Conservation (phyloP, 2,888 invertebrate species). For the Conops quadrifasciatus region DNA sequence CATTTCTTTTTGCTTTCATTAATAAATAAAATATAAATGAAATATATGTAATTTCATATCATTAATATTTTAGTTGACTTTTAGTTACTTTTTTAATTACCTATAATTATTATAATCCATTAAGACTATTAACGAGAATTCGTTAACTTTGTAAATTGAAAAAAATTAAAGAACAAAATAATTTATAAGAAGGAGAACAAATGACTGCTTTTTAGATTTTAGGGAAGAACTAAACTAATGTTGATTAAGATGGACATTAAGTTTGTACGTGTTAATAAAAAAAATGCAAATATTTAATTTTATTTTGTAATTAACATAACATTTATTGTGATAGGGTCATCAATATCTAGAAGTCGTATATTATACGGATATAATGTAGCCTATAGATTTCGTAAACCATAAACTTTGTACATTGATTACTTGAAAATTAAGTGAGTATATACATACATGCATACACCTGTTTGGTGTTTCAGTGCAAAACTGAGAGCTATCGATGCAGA, state of each 20-base stretch:
- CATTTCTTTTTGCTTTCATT: too few species aligned
- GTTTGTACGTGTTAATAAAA: neutral
- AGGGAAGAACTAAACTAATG: conserved; percentile 40
- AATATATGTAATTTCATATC: neutral
- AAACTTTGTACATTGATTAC: neutral
- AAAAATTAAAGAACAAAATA: conserved; percentile 37
- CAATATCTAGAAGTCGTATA: neutral
- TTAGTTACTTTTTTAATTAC: neutral
- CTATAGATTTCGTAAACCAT: neutral
- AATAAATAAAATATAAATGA: too few species aligned
- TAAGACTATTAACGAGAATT: neutral
- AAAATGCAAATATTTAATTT: neutral
- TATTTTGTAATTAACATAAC: conserved; percentile 49
- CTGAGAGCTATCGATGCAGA: neutral
- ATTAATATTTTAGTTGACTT: neutral
- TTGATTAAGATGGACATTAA: conserved; percentile 4
- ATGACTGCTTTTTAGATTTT: conserved; percentile 64
- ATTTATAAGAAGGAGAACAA: conserved; percentile 59
- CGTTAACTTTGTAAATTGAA: conserved; percentile 35
- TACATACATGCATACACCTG: too few species aligned
- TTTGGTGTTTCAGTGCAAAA: too few species aligned
- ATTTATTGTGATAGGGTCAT: conserved; percentile 37
- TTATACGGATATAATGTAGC: neutral
- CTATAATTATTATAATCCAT: neutral
- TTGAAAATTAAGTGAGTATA: too few species aligned